These are phyloP conservation scores for Salarias fasciatus DNA, from an alignment of 2,797 vertebrate species.

Conservation along the genomic window DNA sequence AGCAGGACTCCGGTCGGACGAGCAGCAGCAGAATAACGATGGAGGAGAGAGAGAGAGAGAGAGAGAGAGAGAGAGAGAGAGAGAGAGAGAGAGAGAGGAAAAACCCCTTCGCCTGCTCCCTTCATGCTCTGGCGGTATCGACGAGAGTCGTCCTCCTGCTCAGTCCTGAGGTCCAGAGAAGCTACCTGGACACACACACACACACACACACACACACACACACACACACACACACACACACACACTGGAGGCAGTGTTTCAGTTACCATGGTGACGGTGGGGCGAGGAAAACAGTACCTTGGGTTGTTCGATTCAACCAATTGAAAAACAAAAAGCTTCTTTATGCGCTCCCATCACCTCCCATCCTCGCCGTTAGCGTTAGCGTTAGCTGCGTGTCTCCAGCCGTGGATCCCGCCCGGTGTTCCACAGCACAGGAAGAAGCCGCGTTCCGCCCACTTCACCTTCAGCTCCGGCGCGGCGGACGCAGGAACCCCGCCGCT, in stretches of 20 bases:
- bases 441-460: not conserved
- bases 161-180: not conserved
- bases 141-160: slow-evolving; percentile 6
- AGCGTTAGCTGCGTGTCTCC: not conserved
- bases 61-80: too few species aligned
- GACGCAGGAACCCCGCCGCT: not conserved
- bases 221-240: too few species aligned
- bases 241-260: slow-evolving; percentile 16
- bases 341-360: not conserved
- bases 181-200: slow-evolving; percentile 13
- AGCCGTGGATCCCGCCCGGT: too few species aligned
- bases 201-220: not conserved
- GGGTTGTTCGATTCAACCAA: slow-evolving; percentile 28
- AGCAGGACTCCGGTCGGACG: too few species aligned
- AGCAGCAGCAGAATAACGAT: too few species aligned
- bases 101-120: too few species aligned
- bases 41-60: too few species aligned
- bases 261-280: slow-evolving; percentile 53
- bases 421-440: too few species aligned
- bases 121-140: too few species aligned
- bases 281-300: slow-evolving; percentile 43
- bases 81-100: too few species aligned
- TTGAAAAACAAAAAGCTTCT: not conserved
- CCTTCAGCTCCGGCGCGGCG: not conserved
- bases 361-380: too few species aligned